Base-by-base conservation (phyloP, 1,140 invertebrate genomes). In the Aphelenchoides besseyi region DNA sequence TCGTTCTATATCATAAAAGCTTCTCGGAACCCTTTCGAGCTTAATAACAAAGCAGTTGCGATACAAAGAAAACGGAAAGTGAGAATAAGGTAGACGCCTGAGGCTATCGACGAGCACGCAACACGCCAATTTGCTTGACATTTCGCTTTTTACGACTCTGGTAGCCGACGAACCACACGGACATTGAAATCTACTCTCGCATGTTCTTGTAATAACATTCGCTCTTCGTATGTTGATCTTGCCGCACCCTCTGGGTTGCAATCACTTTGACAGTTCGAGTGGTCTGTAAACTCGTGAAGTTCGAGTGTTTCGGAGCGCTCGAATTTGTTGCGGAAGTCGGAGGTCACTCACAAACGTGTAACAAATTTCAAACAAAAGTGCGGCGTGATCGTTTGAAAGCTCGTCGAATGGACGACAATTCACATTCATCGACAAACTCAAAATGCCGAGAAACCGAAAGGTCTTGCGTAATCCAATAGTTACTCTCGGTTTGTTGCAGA, bases 291-390 rank as follows among this genome's bases (percentile, higher is more conserved):
- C 41, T 12, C 12, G 41, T 23, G 41, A 48, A 48, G 41, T 48
- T n/a, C 12, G 41, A 48, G 41, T 48, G 41, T 48, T 48, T 48
- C 41, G 41, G 41, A 48, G n/a, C n/a, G n/a, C n/a, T n/a, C n/a
- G n/a, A n/a, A n/a, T n/a, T n/a, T n/a, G n/a, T n/a, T n/a, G n/a
- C 41, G 41, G 41, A 48, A 48, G 41, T 48, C 41, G 41, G 41
- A 48, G 41, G 41, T 48, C 41, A 48, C 41, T 48, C 41, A 23
- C 41, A 48, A 48, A 23, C 23, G 41, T 23, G 41, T 23, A 48
- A 48, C 41, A 48, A 48, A 23, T 16, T 16, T 12, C 12, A 48
- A 48, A 23, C 41, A 48, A 48, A n/a, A n/a, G n/a, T n/a, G n/a
- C n/a, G n/a, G n/a, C n/a, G n/a, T n/a, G n/a, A n/a, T n/a, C n/a